Base-by-base conservation (phyloP, 2,797 vertebrate species). In the Anguilla obscura region DNA sequence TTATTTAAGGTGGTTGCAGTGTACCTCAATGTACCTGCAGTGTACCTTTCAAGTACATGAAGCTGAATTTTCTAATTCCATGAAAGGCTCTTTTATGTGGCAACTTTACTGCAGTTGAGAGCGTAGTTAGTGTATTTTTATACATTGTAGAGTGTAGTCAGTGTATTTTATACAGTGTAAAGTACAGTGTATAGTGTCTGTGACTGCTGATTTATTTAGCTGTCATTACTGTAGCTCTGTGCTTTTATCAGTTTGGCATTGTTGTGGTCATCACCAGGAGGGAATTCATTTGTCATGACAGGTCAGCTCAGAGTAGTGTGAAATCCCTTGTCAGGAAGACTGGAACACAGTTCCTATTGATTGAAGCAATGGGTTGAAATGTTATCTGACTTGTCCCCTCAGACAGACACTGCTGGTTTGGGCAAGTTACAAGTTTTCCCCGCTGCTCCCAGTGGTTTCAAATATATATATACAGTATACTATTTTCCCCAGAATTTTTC, bases 241-340 rank as follows among this genome's bases (percentile, higher is more conserved):
- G 4, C 24, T 24, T n/a, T 21, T 50, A 82, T 82, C 21, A 24
- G 79, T 82, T 82, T 82, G n/a, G 45, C 79, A 50, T 50, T 82
- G 79, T 48, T 48, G 18, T 82, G 45, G 7, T 24, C 50, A 3
- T 82, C 18, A 24, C 18, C 79, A 82, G 90, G 90, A 88, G 86
- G 86, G 54, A 89, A 92, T 88, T 90, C 89, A 92, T 92, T 93
- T 92, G 88, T 95, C 91, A 91, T 90, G 94, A 92, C 93, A 89
- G 74, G 91, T 93, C 92, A 92, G 94, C 94, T 93, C 90, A 91
- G 89, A 14, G 87, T 69, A 88, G 90, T 10, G 93, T 92, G 92
- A 94, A 96, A 95, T 96, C 94, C 94, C 94, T 92, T 95, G 96
- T 96, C 95, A 96, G 94, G 94, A 94, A 93, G 95, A 95, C 93